Percentiles rank a stretch among this genome's conserved stretches.
Evolutionary conservation across 2,888 invertebrate species (phyloP).

Genomic region (Lacanobia oleracea): DNA sequence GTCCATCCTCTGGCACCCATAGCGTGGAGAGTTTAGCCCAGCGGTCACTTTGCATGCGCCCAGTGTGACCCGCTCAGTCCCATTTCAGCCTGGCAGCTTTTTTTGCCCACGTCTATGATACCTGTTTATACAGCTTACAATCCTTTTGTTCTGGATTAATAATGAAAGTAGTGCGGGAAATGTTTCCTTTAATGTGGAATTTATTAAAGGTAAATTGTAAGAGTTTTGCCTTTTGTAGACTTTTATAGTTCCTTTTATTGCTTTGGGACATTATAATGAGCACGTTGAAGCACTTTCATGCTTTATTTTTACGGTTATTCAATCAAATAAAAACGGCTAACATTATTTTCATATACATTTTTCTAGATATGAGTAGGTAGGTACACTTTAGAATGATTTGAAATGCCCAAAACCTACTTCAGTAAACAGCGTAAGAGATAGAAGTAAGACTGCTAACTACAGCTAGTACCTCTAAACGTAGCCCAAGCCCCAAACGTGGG

Average conservation of each 20-base stretch:
- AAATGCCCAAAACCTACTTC: neutral
- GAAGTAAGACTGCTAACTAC: no score
- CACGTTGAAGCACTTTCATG: neutral
- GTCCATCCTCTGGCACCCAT: no score
- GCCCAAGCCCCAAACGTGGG: neutral
- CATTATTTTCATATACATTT: neutral
- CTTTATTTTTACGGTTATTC: slow-evolving; percentile 4
- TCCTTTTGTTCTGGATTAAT: neutral
- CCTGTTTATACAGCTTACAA: no score
- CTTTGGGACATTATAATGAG: slow-evolving; percentile 1
- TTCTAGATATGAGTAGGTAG: no score
- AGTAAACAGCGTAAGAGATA: no score
- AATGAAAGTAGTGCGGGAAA: neutral
- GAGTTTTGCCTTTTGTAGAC: neutral
- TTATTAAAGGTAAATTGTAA: slow-evolving; percentile 15
- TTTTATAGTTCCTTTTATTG: slow-evolving; percentile 2
- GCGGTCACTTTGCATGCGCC: no score
- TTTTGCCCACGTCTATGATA: no score
- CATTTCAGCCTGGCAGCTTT: no score
- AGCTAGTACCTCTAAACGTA: neutral
- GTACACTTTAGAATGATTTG: neutral
- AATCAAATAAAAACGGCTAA: slow-evolving; percentile 9
- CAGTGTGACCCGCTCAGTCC: no score
- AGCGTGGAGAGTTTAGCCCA: no score
- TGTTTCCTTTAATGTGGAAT: slow-evolving; percentile 2